Base-by-base conservation (phyloP, 2,113 vertebrate species). In the Tachuris rubrigastra region DNA sequence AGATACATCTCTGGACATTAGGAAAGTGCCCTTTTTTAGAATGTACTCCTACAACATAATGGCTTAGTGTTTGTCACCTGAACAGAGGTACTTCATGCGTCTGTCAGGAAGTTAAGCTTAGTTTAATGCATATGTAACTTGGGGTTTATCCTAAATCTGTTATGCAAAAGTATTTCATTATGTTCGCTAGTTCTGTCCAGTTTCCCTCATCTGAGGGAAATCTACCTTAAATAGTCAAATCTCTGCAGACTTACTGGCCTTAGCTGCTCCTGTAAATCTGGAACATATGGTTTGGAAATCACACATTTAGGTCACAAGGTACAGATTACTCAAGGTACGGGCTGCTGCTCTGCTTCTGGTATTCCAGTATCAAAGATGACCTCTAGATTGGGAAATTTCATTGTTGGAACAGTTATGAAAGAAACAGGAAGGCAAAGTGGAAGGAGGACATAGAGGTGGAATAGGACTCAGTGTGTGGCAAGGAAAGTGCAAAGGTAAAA, bases 221-320 rank as follows among this genome's bases (percentile, higher is more conserved):
- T 85, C 42, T 56, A 17, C 65, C 92, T 83, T 71, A 93, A 93
- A 89, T 6, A 83, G 42, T 60, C 47, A 86, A 53, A 89, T 94
- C 87, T 93, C 83, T 86, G 73, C 31, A 46, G 69, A 35, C 44
- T 68, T 49, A 42, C 1, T 94, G 5, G 65, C 85, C 65, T 93
- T 85, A 91, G 50, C 47, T 86, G 66, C 80, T 89, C 60, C 66
- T 84, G 56, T 81, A 96, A 95, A 93, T 94, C 83, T 90, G 88
- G 60, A 95, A 71, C 76, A 74, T 92, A 93, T 72, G 93, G 95
- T 90, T 90, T 93, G 73, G 73, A 95, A 95, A 81, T 59, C 2
- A 2, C 69, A 81, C 44, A 25, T 87, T 83, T 90, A 68, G 39
- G 56, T 90, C 94, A 92, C 83, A 67, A 90, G 65, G 75, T 96